phyloP scores from a whole-genome alignment of 2,113 vertebrate genomes.

The Cervus canadensis region DNA sequence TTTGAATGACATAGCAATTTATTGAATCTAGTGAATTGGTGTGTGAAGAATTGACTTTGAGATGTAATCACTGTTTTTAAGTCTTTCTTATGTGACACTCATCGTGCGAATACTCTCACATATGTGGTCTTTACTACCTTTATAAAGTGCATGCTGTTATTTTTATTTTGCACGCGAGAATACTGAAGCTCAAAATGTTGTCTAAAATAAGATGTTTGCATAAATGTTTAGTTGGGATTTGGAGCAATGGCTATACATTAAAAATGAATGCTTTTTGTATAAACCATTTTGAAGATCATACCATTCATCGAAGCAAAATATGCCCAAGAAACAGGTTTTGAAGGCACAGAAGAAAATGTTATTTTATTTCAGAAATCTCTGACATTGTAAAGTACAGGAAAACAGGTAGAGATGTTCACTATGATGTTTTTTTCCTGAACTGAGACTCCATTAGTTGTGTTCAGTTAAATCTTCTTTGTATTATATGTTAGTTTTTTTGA shows the following conservation, averaged over 20 bases:
- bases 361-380: constrained; percentile 12
- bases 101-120: not conserved
- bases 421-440: not conserved
- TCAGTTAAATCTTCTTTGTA: not conserved
- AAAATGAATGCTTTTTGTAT: not conserved
- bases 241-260: not conserved
- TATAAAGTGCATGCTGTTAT: not conserved
- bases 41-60: not conserved
- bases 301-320: not conserved
- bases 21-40: not conserved
- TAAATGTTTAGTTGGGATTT: not conserved
- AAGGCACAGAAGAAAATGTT: not conserved
- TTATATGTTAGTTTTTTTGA: not conserved
- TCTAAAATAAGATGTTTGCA: not conserved
- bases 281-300: not conserved
- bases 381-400: not conserved
- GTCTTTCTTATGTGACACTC: not conserved
- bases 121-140: not conserved
- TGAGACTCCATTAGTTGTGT: not conserved
- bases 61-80: not conserved
- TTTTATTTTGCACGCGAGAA: not conserved
- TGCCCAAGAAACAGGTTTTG: not conserved
- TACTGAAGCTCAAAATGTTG: not conserved
- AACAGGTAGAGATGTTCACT: not conserved
- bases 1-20: not conserved